phyloP scores from a whole-genome alignment of 1,140 invertebrate species.

The Whitmania pigra region DNA sequence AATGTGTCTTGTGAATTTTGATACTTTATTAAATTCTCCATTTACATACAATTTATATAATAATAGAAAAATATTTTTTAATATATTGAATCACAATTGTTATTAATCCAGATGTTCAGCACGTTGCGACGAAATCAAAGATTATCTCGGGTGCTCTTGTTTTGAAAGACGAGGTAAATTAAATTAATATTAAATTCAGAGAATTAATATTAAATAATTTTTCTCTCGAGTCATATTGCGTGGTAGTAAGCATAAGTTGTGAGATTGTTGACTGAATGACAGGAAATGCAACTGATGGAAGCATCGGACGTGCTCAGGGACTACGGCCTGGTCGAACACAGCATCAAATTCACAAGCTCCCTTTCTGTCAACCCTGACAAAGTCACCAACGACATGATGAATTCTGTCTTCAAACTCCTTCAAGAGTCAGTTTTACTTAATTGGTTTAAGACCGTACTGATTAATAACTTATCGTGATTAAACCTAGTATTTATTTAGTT shows the following conservation, averaged over 20 bases:
- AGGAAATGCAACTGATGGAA: slow-evolving; percentile 67
- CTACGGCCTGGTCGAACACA: slow-evolving; percentile 64
- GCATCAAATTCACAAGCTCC: slow-evolving; percentile 75
- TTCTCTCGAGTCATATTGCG: neutral
- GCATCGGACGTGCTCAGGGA: slow-evolving; percentile 81
- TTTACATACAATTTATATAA: too few relatives aligned
- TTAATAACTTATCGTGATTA: too few relatives aligned
- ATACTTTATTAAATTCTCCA: too few relatives aligned
- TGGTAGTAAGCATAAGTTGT: neutral
- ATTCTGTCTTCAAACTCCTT: slow-evolving; percentile 62
- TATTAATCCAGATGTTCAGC: too few relatives aligned
- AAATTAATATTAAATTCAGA: neutral
- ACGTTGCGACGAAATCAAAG: neutral
- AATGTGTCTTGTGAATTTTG: too few relatives aligned
- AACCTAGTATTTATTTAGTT: too few relatives aligned
- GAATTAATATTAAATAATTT: neutral
- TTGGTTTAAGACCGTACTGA: too few relatives aligned
- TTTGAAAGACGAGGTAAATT: neutral
- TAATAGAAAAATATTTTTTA: too few relatives aligned
- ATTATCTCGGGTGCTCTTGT: neutral
- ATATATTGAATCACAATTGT: too few relatives aligned
- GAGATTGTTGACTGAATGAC: slow-evolving; percentile 39
- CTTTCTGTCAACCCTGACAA: slow-evolving; percentile 65
- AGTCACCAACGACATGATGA: slow-evolving; percentile 60
- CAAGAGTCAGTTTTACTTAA: neutral